Evolutionary conservation across 2,113 vertebrate genomes (phyloP), one percentile per base, ranked within the genome.

Genomic region (Hydrolagus affinis): DNA sequence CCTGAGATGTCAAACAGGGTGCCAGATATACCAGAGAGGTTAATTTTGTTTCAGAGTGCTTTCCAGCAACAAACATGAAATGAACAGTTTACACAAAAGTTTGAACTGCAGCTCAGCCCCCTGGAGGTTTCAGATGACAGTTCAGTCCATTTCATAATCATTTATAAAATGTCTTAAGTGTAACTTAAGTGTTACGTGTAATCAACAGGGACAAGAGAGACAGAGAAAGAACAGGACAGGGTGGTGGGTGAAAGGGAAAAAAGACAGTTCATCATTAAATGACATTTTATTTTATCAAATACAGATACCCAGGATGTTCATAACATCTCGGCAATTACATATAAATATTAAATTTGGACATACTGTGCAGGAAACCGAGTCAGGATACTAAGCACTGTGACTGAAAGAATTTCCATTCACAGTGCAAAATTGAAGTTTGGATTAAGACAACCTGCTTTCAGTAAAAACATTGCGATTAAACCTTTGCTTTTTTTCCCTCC

Each of bases 231-330:
- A 62, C 17, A 19, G 7, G 21, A 21, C 60, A 28, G 32, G 17
- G 15, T 15, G 30, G 21, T 23, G 12, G n/a, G n/a, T n/a, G n/a
- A n/a, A 28, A 12, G 23, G 32, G 56, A 75, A 32, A 21, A 68
- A 66, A 80, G 59, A 14, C 25, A 83, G 78, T 30, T 83, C 23
- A 64, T 66, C 77, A 83, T 83, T 83, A 28, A 66, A 83, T 32
- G 78, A 83, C 78, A 83, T 66, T 83, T 83, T 83, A 83, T 83
- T 83, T 83, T 83, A 68, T 64, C 78, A 83, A 83, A 83, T 83
- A 83, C 77, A 83, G 78, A 32, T 28, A 30, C 78, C 78, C 62
- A 68, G 62, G 62, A 83, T 64, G 62, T 83, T 83, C 78, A 83
- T 60, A 66, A 83, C 78, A 83, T 68, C 78, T 83, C 66, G 78